Percentiles rank a stretch among this genome's conserved stretches.
phyloP scores from a whole-genome alignment of 2,888 invertebrate species.

The Drosophila barbarae region DNA sequence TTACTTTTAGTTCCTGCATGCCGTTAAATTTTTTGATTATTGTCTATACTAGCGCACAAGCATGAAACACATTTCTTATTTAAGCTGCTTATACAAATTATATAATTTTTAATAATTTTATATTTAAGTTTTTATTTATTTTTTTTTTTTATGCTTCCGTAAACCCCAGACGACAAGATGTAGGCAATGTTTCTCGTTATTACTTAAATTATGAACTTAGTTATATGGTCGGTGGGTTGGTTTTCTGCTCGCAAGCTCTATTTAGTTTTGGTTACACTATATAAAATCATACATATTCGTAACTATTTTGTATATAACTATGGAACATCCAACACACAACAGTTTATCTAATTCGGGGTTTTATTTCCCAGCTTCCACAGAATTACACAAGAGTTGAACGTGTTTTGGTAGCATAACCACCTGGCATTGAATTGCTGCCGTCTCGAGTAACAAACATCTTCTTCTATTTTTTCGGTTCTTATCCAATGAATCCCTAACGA shows the following conservation, averaged over 20 bases:
- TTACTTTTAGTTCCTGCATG: too few relatives aligned
- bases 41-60: too few relatives aligned
- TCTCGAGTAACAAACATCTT: neutral
- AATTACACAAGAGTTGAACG: neutral
- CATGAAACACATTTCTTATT: neutral
- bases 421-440: neutral
- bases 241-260: neutral
- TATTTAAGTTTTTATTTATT: too few relatives aligned
- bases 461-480: neutral
- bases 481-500: slow-evolving; percentile 4
- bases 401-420: neutral
- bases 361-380: too few relatives aligned
- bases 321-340: neutral
- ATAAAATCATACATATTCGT: too few relatives aligned
- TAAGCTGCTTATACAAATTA: neutral
- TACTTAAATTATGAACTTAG: neutral
- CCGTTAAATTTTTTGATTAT: too few relatives aligned
- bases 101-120: neutral
- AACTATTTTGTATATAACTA: neutral
- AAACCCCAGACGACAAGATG: neutral
- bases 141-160: neutral
- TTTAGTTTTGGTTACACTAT: neutral
- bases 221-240: neutral
- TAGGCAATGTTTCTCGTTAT: neutral
- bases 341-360: neutral